Percentiles rank a stretch among this genome's conserved stretches.
Evolutionary conservation across 2,888 invertebrate genomes (phyloP).

Genomic region (Sarcophaga subvicina): DNA sequence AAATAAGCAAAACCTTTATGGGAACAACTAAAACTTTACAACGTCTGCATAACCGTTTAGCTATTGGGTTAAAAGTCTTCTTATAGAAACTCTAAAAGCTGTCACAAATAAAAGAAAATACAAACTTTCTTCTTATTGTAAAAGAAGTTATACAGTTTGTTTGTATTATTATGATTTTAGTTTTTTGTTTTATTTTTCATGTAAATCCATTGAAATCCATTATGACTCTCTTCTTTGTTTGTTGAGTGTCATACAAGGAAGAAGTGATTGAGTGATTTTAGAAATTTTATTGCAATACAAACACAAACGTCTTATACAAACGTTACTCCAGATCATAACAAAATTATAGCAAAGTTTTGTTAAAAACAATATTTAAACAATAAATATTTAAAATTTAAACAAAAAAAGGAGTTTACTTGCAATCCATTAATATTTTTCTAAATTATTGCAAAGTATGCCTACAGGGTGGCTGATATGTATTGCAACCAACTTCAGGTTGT

Average conservation of each 20-base stretch:
- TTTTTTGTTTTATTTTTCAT: constrained; percentile 6
- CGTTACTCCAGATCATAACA: neutral
- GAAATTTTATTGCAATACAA: constrained; percentile 4
- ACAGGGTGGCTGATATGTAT: too few relatives aligned
- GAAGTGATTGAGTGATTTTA: constrained; percentile 15
- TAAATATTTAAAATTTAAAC: neutral
- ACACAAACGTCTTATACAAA: neutral
- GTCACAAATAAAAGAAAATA: neutral
- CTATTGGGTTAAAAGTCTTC: constrained; percentile 51
- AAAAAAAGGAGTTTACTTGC: too few relatives aligned
- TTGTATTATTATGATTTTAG: neutral
- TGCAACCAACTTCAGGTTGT: too few relatives aligned
- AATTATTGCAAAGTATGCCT: too few relatives aligned
- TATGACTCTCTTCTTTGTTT: constrained; percentile 40
- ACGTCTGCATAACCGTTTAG: neutral
- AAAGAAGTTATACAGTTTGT: constrained; percentile 7
- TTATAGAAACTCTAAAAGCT: neutral
- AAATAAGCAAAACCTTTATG: too few relatives aligned
- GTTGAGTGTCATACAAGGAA: constrained; percentile 39
- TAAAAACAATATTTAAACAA: neutral
- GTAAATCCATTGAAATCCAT: constrained; percentile 52
- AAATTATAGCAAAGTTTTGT: neutral
- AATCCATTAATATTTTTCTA: too few relatives aligned
- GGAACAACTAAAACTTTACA: too few relatives aligned
- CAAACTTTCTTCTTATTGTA: neutral